Evolutionary conservation across 2,888 invertebrate species (phyloP), one percentile per base, ranked within the genome.

Genomic region (Rhingia campestris): DNA sequence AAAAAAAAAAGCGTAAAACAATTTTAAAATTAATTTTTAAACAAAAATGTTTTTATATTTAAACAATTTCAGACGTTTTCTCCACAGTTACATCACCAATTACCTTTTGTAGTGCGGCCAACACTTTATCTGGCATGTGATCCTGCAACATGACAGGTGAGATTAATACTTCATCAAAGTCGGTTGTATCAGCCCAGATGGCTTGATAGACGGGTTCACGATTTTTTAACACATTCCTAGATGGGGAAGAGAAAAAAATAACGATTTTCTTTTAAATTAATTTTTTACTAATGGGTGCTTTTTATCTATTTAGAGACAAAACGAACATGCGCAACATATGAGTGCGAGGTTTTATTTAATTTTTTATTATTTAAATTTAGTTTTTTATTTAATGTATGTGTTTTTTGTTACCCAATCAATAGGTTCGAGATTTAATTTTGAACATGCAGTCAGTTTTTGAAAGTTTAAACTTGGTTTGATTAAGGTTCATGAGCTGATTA

Each of bases 121-220:
- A 92, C 76, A 97, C 95, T 90, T 94, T 95, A 90, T 97, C 96
- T 37, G 97, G 97, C 97, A 97, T 97, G 91, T 97, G 97, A 91
- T 97, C 97, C 91, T 96, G 96, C 81, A 97, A 93, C 97, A 97
- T 97, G 63, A 96, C 96, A 0, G 97, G 97, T 33, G 97, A 97
- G 86, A 97, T 96, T 69, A 97, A 93, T 22, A 97, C 96, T 91
- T 97, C 96, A 90, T 96, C 96, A 90, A 97, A 97, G 90, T 96
- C 96, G 49, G 94, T 94, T 87, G 95, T 96, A 86, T 95, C 95
- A 0, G 96, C 96, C 97, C 96, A 97, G 22, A 97, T 92, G 9
- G 97, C 97, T 91, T 97, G 96, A 91, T 96, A 97, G 30, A 97
- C 95, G 0, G 97, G 96, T 87, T 96, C 95, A 9, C 93, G 93